These are phyloP conservation scores for Drosophila quinaria DNA, from an alignment of 2,888 invertebrate species.

Conservation along the genomic window DNA sequence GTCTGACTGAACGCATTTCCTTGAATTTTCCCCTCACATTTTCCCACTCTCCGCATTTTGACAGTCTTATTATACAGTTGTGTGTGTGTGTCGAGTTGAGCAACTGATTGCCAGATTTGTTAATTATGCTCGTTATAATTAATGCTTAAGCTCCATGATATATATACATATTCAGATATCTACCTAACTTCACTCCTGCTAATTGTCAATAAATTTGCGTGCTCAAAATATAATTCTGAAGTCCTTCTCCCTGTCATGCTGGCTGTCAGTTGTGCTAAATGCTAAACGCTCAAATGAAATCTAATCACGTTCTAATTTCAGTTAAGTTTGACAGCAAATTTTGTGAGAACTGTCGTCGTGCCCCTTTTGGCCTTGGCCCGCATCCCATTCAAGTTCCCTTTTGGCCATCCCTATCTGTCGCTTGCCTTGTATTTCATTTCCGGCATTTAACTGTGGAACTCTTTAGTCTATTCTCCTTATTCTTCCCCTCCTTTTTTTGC, in stretches of 20 bases:
- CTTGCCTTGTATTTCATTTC: conserved; percentile 65
- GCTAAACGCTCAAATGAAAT: conserved; percentile 79
- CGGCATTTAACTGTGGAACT: conserved; percentile 58
- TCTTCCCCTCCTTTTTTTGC: neutral
- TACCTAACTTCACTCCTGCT: neutral
- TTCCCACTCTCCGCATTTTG: conserved; percentile 24
- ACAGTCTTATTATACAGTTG: conserved; percentile 49
- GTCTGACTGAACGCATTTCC: conserved; percentile 54
- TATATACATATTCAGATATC: neutral
- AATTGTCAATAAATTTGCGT: conserved; percentile 78
- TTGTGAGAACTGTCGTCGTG: conserved; percentile 21
- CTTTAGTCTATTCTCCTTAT: conserved; percentile 14
- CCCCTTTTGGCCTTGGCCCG: conserved; percentile 21
- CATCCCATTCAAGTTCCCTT: neutral
- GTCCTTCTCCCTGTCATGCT: conserved; percentile 60
- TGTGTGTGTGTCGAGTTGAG: conserved; percentile 35
- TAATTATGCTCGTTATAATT: conserved; percentile 77
- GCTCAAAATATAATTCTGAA: conserved; percentile 72
- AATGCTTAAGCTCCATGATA: conserved; percentile 46
- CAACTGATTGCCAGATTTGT: conserved; percentile 72
- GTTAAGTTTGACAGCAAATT: conserved; percentile 75
- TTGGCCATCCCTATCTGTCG: conserved; percentile 32
- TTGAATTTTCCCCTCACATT: neutral
- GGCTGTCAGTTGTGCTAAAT: conserved; percentile 65
- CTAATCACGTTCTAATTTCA: conserved; percentile 81